Evolutionary conservation across 1,140 invertebrate species (phyloP).

Genomic region (Magallana angulata): DNA sequence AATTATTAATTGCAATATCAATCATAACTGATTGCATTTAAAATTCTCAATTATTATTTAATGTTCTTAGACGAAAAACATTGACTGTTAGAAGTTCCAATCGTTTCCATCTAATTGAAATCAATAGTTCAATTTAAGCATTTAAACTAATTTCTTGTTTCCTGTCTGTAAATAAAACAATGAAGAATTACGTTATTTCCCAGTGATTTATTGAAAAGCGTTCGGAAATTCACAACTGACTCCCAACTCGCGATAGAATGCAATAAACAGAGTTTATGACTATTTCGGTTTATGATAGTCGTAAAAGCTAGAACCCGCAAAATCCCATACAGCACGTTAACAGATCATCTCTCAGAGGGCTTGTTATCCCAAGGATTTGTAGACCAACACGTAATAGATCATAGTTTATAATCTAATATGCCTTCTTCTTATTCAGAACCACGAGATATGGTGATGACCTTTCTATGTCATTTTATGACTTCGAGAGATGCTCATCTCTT

Average conservation of each 20-base stretch:
- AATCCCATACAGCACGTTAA: background rate
- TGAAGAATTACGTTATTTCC: no score
- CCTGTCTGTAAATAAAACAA: no score
- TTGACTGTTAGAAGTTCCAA: no score
- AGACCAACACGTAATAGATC: constrained; percentile 31
- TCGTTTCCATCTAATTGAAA: no score
- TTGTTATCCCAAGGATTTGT: background rate
- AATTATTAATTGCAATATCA: no score
- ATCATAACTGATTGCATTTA: no score
- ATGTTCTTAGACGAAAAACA: no score
- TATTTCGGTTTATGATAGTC: background rate
- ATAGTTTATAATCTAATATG: constrained; percentile 30
- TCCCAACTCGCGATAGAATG: background rate
- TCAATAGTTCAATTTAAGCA: no score
- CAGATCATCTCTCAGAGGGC: background rate
- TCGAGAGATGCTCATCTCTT: constrained; percentile 25
- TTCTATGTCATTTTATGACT: background rate
- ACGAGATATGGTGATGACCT: constrained; percentile 12
- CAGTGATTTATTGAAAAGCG: no score
- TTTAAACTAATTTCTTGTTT: no score
- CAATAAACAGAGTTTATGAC: constrained; percentile 4
- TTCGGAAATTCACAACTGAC: background rate
- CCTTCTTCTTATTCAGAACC: background rate
- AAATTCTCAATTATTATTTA: no score
- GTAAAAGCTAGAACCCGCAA: background rate